These are phyloP conservation scores for Nymphalis io DNA, from an alignment of 1,140 invertebrate species.

Conservation along the genomic window DNA sequence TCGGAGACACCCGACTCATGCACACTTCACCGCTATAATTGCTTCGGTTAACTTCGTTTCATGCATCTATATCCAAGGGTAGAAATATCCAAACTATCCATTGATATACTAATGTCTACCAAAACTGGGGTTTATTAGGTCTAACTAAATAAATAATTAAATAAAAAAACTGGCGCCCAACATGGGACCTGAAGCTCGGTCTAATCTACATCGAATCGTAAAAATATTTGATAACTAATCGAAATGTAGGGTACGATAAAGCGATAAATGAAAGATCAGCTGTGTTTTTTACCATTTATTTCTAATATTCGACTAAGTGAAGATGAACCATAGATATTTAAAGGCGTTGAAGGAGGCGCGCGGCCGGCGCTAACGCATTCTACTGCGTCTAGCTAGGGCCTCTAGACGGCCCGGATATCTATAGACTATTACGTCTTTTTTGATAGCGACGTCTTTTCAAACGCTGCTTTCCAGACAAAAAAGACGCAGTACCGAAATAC, in stretches of 20 bases:
- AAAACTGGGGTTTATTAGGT: conserved; percentile 43
- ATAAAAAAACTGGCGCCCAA: conserved; percentile 63
- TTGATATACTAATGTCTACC: conserved; percentile 48
- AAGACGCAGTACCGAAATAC: conserved; percentile 43
- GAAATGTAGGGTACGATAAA: conserved; percentile 66
- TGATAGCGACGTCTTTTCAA: conserved; percentile 14
- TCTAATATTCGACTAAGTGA: conserved; percentile 76
- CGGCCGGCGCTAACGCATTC: conserved; percentile 56
- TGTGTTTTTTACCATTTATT: conserved; percentile 78
- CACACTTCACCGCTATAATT: conserved; percentile 57
- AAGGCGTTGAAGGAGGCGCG: conserved; percentile 70
- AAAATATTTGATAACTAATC: conserved; percentile 48
- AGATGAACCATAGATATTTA: conserved; percentile 70
- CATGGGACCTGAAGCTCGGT: conserved; percentile 56
- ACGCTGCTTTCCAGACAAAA: conserved; percentile 32
- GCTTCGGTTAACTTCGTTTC: conserved; percentile 48
- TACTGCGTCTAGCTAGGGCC: conserved; percentile 62
- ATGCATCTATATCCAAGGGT: conserved; percentile 64
- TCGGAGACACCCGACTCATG: conserved; percentile 52
- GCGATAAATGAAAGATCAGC: conserved; percentile 78
- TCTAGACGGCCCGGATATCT: conserved; percentile 33
- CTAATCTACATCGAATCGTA: conserved; percentile 55
- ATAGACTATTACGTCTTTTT: conserved; percentile 24
- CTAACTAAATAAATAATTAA: conserved; percentile 53
- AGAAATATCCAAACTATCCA: conserved; percentile 44